phyloP scores from a whole-genome alignment of 2,797 vertebrate genomes.

The Nasua narica region DNA sequence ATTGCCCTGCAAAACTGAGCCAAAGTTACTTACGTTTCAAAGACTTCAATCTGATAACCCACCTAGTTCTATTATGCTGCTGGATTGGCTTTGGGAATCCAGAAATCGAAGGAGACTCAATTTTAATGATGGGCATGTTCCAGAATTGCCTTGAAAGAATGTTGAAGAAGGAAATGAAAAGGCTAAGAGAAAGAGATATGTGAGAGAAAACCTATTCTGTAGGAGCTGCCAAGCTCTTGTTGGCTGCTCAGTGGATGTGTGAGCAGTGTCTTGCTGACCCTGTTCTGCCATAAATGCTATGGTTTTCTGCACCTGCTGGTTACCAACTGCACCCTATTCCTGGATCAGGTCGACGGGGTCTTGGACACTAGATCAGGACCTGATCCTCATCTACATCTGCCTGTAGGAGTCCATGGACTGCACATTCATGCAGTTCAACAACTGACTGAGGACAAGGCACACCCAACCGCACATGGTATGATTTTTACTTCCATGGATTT shows the following conservation, averaged over 20 bases:
- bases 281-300: slow-evolving; percentile 59
- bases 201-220: not conserved
- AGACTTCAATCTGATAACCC: not conserved
- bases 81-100: not conserved
- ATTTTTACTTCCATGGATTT: not conserved
- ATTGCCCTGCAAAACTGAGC: not conserved
- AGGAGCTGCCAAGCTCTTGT: not conserved
- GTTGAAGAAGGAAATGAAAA: not conserved
- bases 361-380: slow-evolving; percentile 9
- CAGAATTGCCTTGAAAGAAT: not conserved
- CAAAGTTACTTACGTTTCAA: not conserved
- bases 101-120: not conserved
- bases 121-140: not conserved
- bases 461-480: not conserved
- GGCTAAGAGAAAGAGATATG: not conserved
- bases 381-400: slow-evolving; percentile 69
- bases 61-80: not conserved
- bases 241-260: not conserved
- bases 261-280: slow-evolving; percentile 56
- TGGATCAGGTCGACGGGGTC: not conserved
- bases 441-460: not conserved
- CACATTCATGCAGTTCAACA: not conserved
- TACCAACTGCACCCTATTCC: not conserved
- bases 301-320: slow-evolving; percentile 55
- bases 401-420: not conserved